A percentile compares a stretch with the other conserved stretches of the same genome.
phyloP scores from a whole-genome alignment of 2,888 invertebrate genomes.

The Germaria angustata region DNA sequence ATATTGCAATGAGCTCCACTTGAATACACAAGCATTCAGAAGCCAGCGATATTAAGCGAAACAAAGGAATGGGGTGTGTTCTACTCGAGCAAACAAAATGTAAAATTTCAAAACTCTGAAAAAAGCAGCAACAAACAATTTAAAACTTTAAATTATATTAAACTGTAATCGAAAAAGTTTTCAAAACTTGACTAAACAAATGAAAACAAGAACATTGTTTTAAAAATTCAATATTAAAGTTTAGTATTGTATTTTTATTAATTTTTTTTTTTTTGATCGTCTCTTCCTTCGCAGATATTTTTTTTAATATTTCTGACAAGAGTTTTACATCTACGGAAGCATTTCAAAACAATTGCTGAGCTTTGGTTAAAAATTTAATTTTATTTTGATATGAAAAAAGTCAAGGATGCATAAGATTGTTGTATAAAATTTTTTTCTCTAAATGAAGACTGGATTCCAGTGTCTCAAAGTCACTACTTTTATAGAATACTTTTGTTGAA shows the following conservation, averaged over 20 bases:
- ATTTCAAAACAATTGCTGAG: conserved; percentile 4
- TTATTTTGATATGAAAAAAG: not conserved
- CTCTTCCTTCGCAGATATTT: not conserved
- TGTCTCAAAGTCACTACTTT: too few relatives aligned
- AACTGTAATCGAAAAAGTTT: conserved; percentile 67
- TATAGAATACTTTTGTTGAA: too few relatives aligned
- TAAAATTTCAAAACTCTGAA: conserved; percentile 34
- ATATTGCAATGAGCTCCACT: conserved; percentile 58
- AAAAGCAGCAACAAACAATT: not conserved
- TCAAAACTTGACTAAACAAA: conserved; percentile 51
- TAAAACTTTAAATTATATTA: conserved; percentile 66
- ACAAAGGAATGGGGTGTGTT: conserved; percentile 53
- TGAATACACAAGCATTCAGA: conserved; percentile 17
- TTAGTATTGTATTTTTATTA: not conserved
- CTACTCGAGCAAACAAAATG: conserved; percentile 32
- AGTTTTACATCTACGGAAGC: not conserved
- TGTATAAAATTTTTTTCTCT: too few relatives aligned
- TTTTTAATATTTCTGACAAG: not conserved
- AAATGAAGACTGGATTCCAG: too few relatives aligned
- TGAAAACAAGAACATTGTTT: conserved; percentile 46
- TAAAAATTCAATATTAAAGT: conserved; percentile 51
- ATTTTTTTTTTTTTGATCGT: not conserved
- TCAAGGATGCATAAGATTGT: too few relatives aligned
- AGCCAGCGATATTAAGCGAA: conserved; percentile 18
- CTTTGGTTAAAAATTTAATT: not conserved